phyloP scores from a whole-genome alignment of 92 coral and sea anemone species.

The Zoanthus solanderi region DNA sequence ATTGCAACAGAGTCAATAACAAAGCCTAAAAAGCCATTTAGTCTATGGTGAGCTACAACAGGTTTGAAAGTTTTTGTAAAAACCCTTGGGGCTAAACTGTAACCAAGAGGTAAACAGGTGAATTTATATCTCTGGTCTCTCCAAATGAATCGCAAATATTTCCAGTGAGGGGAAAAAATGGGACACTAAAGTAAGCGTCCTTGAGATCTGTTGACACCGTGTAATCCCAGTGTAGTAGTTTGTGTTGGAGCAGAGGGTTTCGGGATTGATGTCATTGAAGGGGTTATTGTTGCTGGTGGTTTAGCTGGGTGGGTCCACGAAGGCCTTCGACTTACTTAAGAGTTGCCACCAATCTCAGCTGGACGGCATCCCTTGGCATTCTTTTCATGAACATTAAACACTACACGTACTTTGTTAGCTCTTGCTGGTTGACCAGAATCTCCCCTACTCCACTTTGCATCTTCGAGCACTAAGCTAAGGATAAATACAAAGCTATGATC shows the following conservation, averaged over 20 bases:
- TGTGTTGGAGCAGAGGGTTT: no score
- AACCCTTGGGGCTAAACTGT: slow-evolving; percentile 66
- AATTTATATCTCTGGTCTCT: slow-evolving; percentile 44
- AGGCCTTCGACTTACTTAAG: no score
- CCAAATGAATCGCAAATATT: slow-evolving; percentile 61
- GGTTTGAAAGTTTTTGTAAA: slow-evolving; percentile 64
- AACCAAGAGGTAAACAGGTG: slow-evolving; percentile 66
- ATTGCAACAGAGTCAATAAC: slow-evolving; percentile 50
- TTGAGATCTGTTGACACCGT: slow-evolving; percentile 6
- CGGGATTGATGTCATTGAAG: no score
- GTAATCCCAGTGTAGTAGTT: not conserved
- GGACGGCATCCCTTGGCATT: not conserved
- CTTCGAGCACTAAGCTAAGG: slow-evolving; percentile 42
- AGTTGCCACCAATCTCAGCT: not conserved
- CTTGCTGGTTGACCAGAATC: slow-evolving; percentile 43
- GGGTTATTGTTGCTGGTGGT: no score
- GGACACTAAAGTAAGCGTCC: slow-evolving; percentile 45
- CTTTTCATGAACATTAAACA: no score
- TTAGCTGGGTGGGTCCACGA: no score
- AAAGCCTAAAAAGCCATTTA: slow-evolving; percentile 43
- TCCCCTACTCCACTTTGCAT: slow-evolving; percentile 37
- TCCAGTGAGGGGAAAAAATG: slow-evolving; percentile 43
- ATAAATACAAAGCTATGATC: slow-evolving; percentile 20
- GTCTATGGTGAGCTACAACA: slow-evolving; percentile 46
- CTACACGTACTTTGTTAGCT: slow-evolving; percentile 7